Percentiles rank a stretch among this genome's conserved stretches.
Conservation (phyloP, 1,140 invertebrate species). For the Heterodera schachtii region DNA sequence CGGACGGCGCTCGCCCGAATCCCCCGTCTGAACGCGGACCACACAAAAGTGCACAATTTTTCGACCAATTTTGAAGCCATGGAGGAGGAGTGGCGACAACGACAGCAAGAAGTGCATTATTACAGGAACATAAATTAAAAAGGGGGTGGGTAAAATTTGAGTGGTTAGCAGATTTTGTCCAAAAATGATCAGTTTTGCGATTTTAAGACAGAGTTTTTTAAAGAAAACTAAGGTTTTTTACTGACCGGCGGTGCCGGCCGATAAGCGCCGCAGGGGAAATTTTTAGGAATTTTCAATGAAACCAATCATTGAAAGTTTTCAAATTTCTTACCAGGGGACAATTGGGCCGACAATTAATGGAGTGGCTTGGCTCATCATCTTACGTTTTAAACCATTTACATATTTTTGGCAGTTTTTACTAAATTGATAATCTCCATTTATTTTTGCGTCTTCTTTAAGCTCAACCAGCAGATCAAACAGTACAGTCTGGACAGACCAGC, state of each 20-base stretch:
- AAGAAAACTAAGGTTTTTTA: no score
- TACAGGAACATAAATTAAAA: background rate
- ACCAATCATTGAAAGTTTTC: no score
- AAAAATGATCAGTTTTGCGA: no score
- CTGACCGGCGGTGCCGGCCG: no score
- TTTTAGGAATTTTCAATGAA: background rate
- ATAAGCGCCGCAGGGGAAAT: background rate
- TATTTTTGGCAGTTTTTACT: no score
- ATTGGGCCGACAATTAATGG: no score
- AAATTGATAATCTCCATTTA: no score
- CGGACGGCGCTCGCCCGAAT: conserved; percentile 21
- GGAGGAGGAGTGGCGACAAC: conserved; percentile 3
- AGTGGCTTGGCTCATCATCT: no score
- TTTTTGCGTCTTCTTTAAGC: background rate
- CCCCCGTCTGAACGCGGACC: conserved; percentile 28
- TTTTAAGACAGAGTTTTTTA: no score
- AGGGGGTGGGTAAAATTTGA: conserved; percentile 4
- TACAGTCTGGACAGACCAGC: background rate
- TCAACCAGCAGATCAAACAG: background rate
- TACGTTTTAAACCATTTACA: no score
- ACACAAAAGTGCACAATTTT: conserved; percentile 26
- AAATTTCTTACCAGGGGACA: no score
- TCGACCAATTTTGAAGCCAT: background rate
- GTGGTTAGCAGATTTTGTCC: no score
- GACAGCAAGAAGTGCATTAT: conserved; percentile 10